Evolutionary conservation across 2,888 invertebrate genomes (phyloP), one percentile per base, ranked within the genome.

Genomic region (Leptinotarsa rubiginosa): DNA sequence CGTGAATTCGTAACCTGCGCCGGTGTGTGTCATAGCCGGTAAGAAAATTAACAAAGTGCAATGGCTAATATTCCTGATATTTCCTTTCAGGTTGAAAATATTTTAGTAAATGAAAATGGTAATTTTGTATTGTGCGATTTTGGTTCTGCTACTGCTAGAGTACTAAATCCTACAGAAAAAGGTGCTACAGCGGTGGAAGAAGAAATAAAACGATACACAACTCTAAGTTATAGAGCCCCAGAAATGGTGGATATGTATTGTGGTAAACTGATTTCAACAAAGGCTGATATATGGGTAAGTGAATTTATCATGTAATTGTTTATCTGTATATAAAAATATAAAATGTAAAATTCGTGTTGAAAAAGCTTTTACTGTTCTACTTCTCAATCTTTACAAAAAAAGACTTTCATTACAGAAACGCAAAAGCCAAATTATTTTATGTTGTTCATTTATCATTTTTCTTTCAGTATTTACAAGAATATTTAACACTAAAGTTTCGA

Each of bases 171-270:
- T 1, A 88, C 89, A 74, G 89, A 90, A 76, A 92, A 93, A 83
- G 93, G 94, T 67, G 92, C 92, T 13, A 88, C 92, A 22, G 86
- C 89, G 22, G 93, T 95, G n/a, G 94, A 95, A 85, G 95, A 96
- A 83, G 96, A 96, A 88, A 93, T 96, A 79, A 93, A 94, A 87
- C 91, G 94, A 85, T 97, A 97, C 86, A 97, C 97, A 10, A 97
- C 97, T 1, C 89, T 97, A 69, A 95, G 96, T 79, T 97, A 97
- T 87, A 91, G 97, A 83, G 90, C 97, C 16, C 97, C 97, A 4
- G 97, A 97, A 90, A 97, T 97, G 97, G 93, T 97, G 50, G 96
- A 97, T 88, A 91, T 97, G 84, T 97, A 96, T 87, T 91, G 91
- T 78, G 95, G 94, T 54, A 93, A 93, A 87, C 89, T 92, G 66